A percentile compares a stretch with the other conserved stretches of the same genome.
Evolutionary conservation across 2,113 vertebrate genomes (phyloP).

Genomic region (Urocolius indicus): DNA sequence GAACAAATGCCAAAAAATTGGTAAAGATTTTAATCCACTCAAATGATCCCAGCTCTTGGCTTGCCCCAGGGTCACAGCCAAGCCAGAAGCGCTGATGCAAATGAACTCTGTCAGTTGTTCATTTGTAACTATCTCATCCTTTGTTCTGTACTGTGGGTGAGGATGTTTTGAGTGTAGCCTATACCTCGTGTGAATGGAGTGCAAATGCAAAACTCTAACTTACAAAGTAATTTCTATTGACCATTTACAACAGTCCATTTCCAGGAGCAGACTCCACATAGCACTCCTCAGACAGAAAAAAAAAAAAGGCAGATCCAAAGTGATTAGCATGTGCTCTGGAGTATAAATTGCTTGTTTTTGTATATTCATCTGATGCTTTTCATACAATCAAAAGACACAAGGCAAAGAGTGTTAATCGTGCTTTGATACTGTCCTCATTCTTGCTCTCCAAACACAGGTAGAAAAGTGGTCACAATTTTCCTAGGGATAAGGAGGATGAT

Average conservation of each 20-base stretch:
- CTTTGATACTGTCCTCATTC: neutral
- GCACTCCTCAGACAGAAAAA: neutral
- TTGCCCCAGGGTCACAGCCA: neutral
- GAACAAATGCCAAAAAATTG: constrained; percentile 10
- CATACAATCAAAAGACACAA: neutral
- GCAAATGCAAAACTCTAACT: neutral
- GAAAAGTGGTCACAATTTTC: neutral
- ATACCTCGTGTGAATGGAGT: neutral
- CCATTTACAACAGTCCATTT: neutral
- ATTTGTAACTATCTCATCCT: constrained; percentile 56
- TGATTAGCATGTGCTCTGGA: neutral
- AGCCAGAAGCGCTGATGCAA: neutral
- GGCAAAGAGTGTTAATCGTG: neutral
- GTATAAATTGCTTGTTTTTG: neutral
- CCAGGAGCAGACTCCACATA: neutral
- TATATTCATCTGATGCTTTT: neutral
- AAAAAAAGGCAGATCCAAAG: neutral
- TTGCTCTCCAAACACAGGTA: neutral
- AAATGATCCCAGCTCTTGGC: constrained; percentile 8
- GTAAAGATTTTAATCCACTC: constrained; percentile 33
- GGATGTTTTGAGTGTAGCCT: neutral
- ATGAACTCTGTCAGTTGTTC: constrained; percentile 53
- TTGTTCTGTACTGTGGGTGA: neutral
- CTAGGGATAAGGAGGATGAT: neutral
- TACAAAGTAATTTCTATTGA: constrained; percentile 21